phyloP scores from a whole-genome alignment of 2,888 invertebrate species.

The Acronicta aceris region DNA sequence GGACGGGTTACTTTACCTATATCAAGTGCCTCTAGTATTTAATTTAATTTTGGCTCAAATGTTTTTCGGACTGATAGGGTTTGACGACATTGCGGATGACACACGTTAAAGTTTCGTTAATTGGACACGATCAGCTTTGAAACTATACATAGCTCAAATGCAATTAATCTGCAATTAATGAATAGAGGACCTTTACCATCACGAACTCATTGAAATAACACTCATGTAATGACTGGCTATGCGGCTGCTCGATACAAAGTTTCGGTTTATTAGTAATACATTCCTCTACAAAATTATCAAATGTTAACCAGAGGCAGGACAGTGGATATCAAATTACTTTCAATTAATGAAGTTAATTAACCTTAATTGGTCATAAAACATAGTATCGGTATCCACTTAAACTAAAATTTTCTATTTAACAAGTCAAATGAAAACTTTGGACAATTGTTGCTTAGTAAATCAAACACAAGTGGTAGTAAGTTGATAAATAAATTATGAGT shows the following conservation, averaged over 20 bases:
- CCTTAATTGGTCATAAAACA: constrained; percentile 51
- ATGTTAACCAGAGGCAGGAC: constrained; percentile 13
- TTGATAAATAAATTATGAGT: constrained; percentile 18
- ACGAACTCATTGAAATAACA: neutral
- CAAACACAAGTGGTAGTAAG: constrained; percentile 3
- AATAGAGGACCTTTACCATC: neutral
- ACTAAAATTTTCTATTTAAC: constrained; percentile 41
- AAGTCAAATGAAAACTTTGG: constrained; percentile 34
- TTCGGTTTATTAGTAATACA: constrained; percentile 6
- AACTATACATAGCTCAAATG: neutral
- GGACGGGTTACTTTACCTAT: constrained; percentile 10
- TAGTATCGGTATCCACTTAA: constrained; percentile 37
- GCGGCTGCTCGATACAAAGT: neutral
- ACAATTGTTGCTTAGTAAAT: constrained; percentile 9
- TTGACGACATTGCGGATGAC: too few species aligned
- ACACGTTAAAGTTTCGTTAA: too few species aligned
- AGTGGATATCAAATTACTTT: constrained; percentile 38
- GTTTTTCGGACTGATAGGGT: neutral
- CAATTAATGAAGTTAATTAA: constrained; percentile 48
- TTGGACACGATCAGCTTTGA: neutral
- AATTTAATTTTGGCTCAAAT: neutral
- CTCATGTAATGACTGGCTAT: neutral
- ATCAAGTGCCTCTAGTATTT: constrained; percentile 1
- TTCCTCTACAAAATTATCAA: too few species aligned
- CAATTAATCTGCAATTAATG: neutral